These are phyloP conservation scores for Cercocebus atys DNA, from an alignment of 2,113 vertebrate genomes.

Conservation along the genomic window DNA sequence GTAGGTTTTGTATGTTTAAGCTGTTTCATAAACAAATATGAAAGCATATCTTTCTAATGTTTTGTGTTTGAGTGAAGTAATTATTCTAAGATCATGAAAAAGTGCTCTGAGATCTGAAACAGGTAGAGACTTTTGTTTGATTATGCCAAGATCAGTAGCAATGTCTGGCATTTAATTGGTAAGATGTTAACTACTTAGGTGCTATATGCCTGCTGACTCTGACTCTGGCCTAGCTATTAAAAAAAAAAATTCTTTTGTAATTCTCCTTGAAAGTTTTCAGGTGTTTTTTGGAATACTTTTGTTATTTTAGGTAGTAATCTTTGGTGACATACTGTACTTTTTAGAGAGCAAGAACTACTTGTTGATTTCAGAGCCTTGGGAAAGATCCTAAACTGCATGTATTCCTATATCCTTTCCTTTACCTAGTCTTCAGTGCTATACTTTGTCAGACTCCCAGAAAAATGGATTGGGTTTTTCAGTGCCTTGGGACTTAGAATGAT, in stretches of 20 bases:
- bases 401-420: neutral
- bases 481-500: neutral
- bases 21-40: neutral
- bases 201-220: neutral
- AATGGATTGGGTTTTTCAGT: neutral
- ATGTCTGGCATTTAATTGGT: neutral
- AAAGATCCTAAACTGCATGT: neutral
- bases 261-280: neutral
- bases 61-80: neutral
- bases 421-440: neutral
- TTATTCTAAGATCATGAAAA: neutral
- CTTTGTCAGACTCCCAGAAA: neutral
- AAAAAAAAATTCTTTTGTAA: neutral
- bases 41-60: neutral
- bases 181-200: neutral
- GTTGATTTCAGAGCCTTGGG: constrained; percentile 4
- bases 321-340: neutral
- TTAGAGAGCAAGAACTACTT: constrained; percentile 1
- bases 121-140: neutral
- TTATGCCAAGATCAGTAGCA: neutral
- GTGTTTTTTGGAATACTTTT: neutral
- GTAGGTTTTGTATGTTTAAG: neutral
- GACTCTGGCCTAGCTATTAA: neutral
- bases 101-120: neutral
- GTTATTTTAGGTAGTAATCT: neutral